Conservation (phyloP, 2,888 invertebrate genomes). For the Mesoligia furuncula region DNA sequence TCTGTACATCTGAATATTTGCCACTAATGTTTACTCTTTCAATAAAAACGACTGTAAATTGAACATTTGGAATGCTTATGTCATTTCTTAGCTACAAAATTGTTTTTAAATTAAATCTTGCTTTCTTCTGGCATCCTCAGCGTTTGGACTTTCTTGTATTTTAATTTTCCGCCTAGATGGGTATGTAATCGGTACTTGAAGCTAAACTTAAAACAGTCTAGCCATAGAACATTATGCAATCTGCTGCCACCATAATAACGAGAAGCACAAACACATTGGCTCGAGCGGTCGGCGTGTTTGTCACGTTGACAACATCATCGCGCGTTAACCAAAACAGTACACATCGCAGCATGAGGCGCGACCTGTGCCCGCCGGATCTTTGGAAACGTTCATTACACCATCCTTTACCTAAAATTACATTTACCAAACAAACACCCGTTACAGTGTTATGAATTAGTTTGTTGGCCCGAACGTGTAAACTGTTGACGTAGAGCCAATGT, state of each 20-base stretch:
- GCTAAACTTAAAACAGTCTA: conserved; percentile 55
- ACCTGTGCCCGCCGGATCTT: conserved; percentile 72
- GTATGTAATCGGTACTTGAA: conserved; percentile 33
- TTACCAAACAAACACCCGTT: conserved; percentile 78
- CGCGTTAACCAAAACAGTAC: conserved; percentile 79
- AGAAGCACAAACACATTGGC: conserved; percentile 76
- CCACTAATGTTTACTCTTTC: conserved; percentile 75
- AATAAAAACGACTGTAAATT: conserved; percentile 70
- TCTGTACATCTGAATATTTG: conserved; percentile 70
- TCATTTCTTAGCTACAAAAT: conserved; percentile 65
- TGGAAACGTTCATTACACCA: conserved; percentile 75
- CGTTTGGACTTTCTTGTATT: conserved; percentile 9
- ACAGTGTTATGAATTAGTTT: conserved; percentile 74
- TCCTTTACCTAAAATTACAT: conserved; percentile 76
- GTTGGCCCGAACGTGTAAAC: conserved; percentile 75
- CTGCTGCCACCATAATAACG: conserved; percentile 69
- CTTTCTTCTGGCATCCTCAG: conserved; percentile 9
- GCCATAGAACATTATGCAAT: conserved; percentile 69
- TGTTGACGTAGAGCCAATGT: conserved; percentile 72
- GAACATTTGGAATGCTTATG: conserved; percentile 65
- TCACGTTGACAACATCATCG: conserved; percentile 81
- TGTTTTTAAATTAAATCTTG: conserved; percentile 7
- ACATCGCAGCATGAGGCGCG: conserved; percentile 74
- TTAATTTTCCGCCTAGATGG: conserved; percentile 27
- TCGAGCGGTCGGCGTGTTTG: conserved; percentile 76